phyloP scores from a whole-genome alignment of 1,140 invertebrate genomes.

The Listronotus oregonensis region DNA sequence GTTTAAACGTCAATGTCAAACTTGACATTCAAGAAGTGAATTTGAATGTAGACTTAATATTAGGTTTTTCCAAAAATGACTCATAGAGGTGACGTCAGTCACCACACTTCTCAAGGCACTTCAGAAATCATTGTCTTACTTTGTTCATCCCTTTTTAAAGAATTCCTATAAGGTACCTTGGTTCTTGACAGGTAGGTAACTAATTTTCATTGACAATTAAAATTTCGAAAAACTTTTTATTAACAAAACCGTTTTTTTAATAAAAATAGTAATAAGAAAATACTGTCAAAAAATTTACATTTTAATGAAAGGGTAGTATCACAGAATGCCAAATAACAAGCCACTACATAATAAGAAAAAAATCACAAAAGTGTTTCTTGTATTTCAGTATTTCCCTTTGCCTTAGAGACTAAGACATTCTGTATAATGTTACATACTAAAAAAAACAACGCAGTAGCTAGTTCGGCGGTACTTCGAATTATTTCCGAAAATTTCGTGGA shows the following conservation, averaged over 20 bases:
- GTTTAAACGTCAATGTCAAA: no score
- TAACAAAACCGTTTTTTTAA: neutral
- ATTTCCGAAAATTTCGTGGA: no score
- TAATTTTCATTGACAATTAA: neutral
- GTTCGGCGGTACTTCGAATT: no score
- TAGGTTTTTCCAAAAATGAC: neutral
- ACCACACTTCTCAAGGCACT: constrained; percentile 39
- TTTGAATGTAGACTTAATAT: no score
- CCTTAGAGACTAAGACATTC: constrained; percentile 18
- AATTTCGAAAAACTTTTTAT: neutral
- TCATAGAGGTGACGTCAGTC: neutral
- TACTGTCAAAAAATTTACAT: constrained; percentile 28
- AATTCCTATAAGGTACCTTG: constrained; percentile 19
- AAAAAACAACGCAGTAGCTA: no score
- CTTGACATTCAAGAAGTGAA: no score
- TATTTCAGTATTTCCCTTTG: constrained; percentile 13
- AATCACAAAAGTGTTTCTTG: constrained; percentile 17
- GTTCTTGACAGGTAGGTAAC: constrained; percentile 8
- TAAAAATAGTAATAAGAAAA: constrained; percentile 24
- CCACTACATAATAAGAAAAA: constrained; percentile 23
- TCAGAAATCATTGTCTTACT: constrained; percentile 40
- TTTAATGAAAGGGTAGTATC: constrained; percentile 33
- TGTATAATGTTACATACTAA: constrained; percentile 17
- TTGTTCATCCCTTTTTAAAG: constrained; percentile 21
- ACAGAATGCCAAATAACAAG: constrained; percentile 43